Base-by-base conservation (phyloP, 2,888 invertebrate genomes). In the Cheiracanthium punctorium region DNA sequence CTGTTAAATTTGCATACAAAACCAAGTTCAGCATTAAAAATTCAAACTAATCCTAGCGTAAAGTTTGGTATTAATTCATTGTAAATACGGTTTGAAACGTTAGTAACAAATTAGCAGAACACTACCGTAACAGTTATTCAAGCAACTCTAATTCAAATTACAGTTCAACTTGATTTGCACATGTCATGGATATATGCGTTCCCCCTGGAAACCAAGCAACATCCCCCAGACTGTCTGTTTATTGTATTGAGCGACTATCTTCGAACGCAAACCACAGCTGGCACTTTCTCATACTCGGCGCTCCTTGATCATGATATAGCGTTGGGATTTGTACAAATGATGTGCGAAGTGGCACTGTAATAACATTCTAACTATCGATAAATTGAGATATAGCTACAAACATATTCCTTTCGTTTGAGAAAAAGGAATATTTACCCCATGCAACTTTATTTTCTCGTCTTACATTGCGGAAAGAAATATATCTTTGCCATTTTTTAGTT, bases 301-400 rank as follows among this genome's bases (percentile, higher is more conserved):
- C 58, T 24, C 24, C 58, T 58, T 58, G 58, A 58, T 58, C 58
- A 58, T 58, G 24, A 24, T 58, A 58, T 58, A 58, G 58, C 58
- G 58, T 24, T 58, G 24, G 58, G 24, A 58, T 58, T 58, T 17
- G 17, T 58, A 58, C 58, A 58, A 58, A 24, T 24, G 58, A 58
- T 58, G 58, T 58, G 58, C 58, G 58, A 58, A 58, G 12, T 24
- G 24, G 24, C 58, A 58, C 2, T 24, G 24, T 58, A 24, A 58
- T 24, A 24, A 48, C 43, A 48, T 58, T 58, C 1, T 24, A 58
- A 58, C 58, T n/a, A 58, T n/a, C 58, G 58, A 58, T 58, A 58
- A 58, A 58, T 58, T 58, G 58, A 58, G 58, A 58, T 58, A 1
- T n/a, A 58, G 58, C 5, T 17, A 48, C 14, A 48, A 48, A 48